A percentile compares a stretch with the other conserved stretches of the same genome.
phyloP scores from a whole-genome alignment of 1,140 invertebrate species.

The Drosophila ironensis region DNA sequence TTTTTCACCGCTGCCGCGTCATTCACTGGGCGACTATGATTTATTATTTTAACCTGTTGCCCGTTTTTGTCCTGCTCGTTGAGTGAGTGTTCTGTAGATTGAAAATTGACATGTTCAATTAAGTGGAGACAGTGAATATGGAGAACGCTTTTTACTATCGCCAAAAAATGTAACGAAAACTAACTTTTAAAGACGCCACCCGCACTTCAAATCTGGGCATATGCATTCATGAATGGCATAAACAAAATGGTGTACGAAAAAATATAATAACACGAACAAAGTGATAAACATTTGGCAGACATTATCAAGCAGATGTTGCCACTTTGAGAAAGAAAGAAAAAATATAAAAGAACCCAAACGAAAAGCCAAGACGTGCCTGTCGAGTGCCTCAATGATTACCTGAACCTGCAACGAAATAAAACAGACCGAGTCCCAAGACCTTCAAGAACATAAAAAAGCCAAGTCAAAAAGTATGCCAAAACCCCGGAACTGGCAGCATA shows the following conservation, averaged over 20 bases:
- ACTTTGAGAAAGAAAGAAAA: neutral
- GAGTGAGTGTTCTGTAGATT: neutral
- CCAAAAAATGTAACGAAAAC: neutral
- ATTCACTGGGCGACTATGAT: conserved; percentile 32
- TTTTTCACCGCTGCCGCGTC: neutral
- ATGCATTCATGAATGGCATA: conserved; percentile 35
- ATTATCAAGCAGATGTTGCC: conserved; percentile 49
- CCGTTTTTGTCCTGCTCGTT: conserved; percentile 3
- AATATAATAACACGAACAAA: conserved; percentile 27
- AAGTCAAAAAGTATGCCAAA: conserved; percentile 35
- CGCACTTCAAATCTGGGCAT: conserved; percentile 15
- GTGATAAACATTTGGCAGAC: conserved; percentile 48
- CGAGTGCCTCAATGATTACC: conserved; percentile 38
- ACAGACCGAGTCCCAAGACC: conserved; percentile 15
- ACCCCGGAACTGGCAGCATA: conserved; percentile 61
- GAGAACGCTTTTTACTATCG: no score
- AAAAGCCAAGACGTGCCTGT: conserved; percentile 37
- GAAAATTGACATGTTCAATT: neutral
- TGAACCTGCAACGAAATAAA: conserved; percentile 27
- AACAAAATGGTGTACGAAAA: conserved; percentile 7
- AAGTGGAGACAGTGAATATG: neutral
- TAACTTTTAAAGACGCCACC: conserved; percentile 5
- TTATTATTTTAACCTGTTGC: conserved; percentile 40
- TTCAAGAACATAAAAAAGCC: conserved; percentile 21
- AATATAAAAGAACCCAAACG: conserved; percentile 19